phyloP scores from a whole-genome alignment of 2,888 invertebrate genomes.

The Apodemia zela region DNA sequence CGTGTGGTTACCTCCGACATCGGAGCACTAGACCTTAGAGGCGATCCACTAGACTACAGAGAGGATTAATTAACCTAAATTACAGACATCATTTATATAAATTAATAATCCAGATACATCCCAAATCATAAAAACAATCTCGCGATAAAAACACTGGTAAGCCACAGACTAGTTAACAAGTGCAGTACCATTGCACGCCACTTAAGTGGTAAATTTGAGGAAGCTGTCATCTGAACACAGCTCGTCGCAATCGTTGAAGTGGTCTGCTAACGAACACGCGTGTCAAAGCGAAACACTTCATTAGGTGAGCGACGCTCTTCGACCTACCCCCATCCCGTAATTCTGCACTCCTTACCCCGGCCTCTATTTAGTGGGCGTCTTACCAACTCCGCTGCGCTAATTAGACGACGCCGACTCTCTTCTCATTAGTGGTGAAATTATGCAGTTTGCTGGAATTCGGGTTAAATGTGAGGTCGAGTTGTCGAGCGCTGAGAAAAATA shows the following conservation, averaged over 20 bases:
- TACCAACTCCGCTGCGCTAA: constrained; percentile 70
- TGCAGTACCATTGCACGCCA: constrained; percentile 65
- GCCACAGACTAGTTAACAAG: constrained; percentile 60
- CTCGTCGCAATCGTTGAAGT: constrained; percentile 65
- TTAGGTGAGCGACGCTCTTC: constrained; percentile 70
- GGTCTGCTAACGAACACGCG: constrained; percentile 79
- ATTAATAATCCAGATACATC: neutral
- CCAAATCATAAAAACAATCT: constrained; percentile 21
- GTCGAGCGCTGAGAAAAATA: constrained; percentile 51
- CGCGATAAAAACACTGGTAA: constrained; percentile 41
- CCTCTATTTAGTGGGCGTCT: constrained; percentile 70
- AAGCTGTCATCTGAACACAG: constrained; percentile 73
- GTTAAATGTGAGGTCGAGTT: constrained; percentile 69
- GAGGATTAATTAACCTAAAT: too few species aligned
- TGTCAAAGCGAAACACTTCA: constrained; percentile 80
- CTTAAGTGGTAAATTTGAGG: constrained; percentile 75
- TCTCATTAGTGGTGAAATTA: constrained; percentile 78
- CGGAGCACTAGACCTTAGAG: too few species aligned
- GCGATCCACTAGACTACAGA: too few species aligned
- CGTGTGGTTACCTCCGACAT: too few species aligned
- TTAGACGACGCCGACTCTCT: constrained; percentile 72
- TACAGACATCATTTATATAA: too few species aligned
- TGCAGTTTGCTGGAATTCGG: constrained; percentile 74
- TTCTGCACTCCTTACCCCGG: constrained; percentile 37
- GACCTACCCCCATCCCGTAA: constrained; percentile 39